These are phyloP conservation scores for Sceloporus undulatus DNA, from an alignment of 2,113 vertebrate species.

Conservation along the genomic window DNA sequence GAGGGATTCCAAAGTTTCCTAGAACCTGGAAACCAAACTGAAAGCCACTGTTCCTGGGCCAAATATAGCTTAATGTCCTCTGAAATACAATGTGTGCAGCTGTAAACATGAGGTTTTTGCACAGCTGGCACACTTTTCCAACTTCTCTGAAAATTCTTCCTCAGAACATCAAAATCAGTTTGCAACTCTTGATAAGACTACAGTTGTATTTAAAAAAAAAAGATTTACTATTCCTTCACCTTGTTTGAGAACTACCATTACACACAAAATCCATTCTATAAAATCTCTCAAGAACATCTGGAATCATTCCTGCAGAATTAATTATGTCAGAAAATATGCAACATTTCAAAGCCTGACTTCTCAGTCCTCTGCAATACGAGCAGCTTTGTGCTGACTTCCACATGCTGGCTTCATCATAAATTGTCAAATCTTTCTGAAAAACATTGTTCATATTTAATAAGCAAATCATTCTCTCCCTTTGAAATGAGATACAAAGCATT, in stretches of 20 bases:
- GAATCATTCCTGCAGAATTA: conserved; percentile 45
- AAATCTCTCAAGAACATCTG: conserved; percentile 17
- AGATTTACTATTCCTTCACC: conserved; percentile 7
- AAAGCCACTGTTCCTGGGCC: not conserved
- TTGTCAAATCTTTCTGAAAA: not conserved
- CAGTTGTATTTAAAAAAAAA: not conserved
- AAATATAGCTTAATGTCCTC: not conserved
- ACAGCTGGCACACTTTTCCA: not conserved
- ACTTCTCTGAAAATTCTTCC: conserved; percentile 17
- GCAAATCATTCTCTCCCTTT: not conserved
- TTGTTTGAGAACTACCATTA: conserved; percentile 19
- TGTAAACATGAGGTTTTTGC: not conserved
- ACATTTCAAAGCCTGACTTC: conserved; percentile 19
- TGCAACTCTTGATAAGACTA: not conserved
- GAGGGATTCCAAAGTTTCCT: not conserved
- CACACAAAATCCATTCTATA: conserved; percentile 15
- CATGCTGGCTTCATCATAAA: conserved; percentile 28
- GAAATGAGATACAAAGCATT: conserved; percentile 1
- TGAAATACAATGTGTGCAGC: not conserved
- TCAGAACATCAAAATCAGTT: conserved; percentile 7
- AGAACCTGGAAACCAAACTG: no score
- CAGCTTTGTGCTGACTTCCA: rapidly evolving
- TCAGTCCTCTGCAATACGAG: conserved; percentile 23
- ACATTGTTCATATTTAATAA: not conserved
- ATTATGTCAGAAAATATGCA: conserved; percentile 27